Conservation (phyloP, 2,113 vertebrate species). For the Clupea harengus region DNA sequence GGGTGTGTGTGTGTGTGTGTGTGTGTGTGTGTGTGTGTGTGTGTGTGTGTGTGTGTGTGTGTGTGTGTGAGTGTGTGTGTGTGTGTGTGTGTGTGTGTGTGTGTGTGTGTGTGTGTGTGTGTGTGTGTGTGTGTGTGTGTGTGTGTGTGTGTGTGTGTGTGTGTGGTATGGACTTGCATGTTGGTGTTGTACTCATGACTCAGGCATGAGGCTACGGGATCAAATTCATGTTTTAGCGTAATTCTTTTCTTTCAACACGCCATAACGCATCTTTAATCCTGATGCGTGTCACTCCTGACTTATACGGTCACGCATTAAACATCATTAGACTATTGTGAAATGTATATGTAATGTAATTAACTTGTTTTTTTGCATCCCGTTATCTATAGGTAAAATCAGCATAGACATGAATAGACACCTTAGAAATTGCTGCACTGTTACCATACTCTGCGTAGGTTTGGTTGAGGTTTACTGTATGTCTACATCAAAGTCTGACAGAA, state of each 20-base stretch:
- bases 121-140: slow-evolving; percentile 21
- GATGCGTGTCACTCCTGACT: background rate
- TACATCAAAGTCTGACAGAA: background rate
- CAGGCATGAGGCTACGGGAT: background rate
- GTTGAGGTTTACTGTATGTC: background rate
- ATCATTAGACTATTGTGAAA: background rate
- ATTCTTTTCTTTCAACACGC: background rate
- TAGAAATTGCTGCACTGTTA: no score
- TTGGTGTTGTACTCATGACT: background rate
- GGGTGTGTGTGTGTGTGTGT: background rate
- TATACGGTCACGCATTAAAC: no score
- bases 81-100: background rate
- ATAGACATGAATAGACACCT: no score
- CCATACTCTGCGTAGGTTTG: background rate
- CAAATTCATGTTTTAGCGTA: background rate
- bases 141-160: background rate
- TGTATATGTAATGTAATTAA: no score
- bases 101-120: background rate
- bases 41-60: background rate
- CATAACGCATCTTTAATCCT: background rate
- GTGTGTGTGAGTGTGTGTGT: background rate
- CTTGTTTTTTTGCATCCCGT: no score
- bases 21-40: slow-evolving; percentile 21
- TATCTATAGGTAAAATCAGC: no score
- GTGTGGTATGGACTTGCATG: background rate